phyloP scores from a whole-genome alignment of 2,797 vertebrate genomes.

The Acanthurus lineatus region DNA sequence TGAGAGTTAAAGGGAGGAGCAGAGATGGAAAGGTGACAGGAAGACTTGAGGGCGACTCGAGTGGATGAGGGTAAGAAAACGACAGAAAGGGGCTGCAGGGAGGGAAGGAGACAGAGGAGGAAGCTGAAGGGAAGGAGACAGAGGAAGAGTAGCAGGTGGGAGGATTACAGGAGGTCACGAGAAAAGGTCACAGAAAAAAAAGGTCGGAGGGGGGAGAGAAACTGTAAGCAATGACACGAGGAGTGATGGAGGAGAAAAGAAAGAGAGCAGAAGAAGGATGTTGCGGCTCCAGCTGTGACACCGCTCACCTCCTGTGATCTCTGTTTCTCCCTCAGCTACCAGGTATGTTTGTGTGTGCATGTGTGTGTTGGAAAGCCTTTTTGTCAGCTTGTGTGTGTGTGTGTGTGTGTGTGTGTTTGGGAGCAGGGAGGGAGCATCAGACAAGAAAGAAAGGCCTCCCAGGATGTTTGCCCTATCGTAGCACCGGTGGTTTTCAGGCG shows the following conservation, averaged over 20 bases:
- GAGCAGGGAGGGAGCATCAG: constrained; percentile 19
- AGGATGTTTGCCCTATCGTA: constrained; percentile 51
- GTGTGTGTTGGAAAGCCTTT: not conserved
- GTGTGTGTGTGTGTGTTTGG: constrained; percentile 20
- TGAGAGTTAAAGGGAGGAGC: constrained; percentile 47
- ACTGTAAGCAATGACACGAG: constrained; percentile 35
- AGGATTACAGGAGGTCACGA: constrained; percentile 61
- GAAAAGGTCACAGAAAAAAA: constrained; percentile 54
- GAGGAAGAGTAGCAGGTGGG: constrained; percentile 54
- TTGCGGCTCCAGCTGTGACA: constrained; percentile 64
- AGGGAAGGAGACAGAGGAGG: constrained; percentile 15
- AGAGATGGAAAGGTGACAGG: constrained; percentile 59
- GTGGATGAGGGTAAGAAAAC: constrained; percentile 43
- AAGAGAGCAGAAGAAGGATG: constrained; percentile 28
- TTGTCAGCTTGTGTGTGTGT: constrained; percentile 7
- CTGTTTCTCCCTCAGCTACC: constrained; percentile 33
- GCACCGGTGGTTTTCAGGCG: constrained; percentile 40
- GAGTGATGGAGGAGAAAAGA: constrained; percentile 25
- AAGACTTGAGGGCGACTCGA: constrained; percentile 57
- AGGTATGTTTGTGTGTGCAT: constrained; percentile 23
- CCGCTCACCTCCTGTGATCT: constrained; percentile 64
- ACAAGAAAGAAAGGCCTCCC: constrained; percentile 52
- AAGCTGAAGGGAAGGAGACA: constrained; percentile 13
- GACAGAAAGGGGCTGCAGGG: constrained; percentile 61
- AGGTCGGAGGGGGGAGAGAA: constrained; percentile 31